A percentile compares a stretch with the other conserved stretches of the same genome.
Conservation (phyloP, 2,888 invertebrate species). For the Pedicia rivosa region DNA sequence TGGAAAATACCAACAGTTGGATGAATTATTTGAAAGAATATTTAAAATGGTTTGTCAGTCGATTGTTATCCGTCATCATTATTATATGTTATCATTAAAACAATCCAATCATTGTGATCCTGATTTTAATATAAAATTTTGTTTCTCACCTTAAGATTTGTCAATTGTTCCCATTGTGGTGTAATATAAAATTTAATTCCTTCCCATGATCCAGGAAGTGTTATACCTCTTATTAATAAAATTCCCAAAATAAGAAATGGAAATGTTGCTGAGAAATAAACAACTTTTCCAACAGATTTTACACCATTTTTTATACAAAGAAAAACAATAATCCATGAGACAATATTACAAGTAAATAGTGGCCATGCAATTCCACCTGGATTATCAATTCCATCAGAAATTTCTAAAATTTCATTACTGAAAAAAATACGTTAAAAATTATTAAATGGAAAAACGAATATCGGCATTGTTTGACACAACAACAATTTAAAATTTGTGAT, state of each 20-base stretch:
- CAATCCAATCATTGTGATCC: too few species aligned
- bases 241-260: conserved; percentile 59
- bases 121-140: conserved; percentile 21
- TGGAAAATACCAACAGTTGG: too few species aligned
- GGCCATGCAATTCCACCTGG: conserved; percentile 70
- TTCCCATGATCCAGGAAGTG: conserved; percentile 60
- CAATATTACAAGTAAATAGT: conserved; percentile 51
- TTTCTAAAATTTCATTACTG: conserved; percentile 62
- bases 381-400: conserved; percentile 55
- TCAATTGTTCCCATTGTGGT: conserved; percentile 61
- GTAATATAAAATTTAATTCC: conserved; percentile 63
- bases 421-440: too few species aligned
- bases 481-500: too few species aligned
- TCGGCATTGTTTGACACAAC: too few species aligned
- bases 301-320: conserved; percentile 77
- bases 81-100: too few species aligned
- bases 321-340: conserved; percentile 69
- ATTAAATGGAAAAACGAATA: too few species aligned
- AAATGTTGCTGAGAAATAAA: conserved; percentile 77
- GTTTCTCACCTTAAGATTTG: conserved; percentile 43
- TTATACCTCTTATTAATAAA: conserved; percentile 59
- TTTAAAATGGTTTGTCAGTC: too few species aligned
- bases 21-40: neutral
- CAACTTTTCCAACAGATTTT: conserved; percentile 47
- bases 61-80: too few species aligned